A percentile compares a stretch with the other conserved stretches of the same genome.
Conservation (phyloP, 1,140 invertebrate genomes). For the Drosophila busckii region DNA sequence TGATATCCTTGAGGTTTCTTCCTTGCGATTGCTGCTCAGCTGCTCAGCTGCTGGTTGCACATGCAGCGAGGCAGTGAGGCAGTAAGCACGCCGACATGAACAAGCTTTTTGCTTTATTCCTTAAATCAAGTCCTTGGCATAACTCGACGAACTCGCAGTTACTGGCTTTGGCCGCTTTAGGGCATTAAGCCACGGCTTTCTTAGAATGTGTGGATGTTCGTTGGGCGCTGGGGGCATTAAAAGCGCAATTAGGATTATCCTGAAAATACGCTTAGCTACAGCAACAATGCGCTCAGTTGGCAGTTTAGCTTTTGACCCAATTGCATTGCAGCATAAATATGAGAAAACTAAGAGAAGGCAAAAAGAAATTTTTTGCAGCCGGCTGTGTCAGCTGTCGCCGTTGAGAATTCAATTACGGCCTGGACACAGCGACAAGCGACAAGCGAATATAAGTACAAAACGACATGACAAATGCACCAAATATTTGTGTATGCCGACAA, state of each 20-base stretch:
- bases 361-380: neutral
- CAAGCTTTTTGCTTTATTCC: conserved; percentile 37
- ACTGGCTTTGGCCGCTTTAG: neutral
- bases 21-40: no score
- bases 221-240: neutral
- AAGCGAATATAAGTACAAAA: conserved; percentile 12
- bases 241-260: conserved; percentile 61
- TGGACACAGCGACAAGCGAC: conserved; percentile 7
- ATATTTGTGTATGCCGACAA: conserved; percentile 38
- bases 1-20: conserved; percentile 20
- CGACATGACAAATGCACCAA: conserved; percentile 27
- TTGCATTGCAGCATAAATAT: conserved; percentile 29
- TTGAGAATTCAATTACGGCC: conserved; percentile 48
- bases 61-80: conserved; percentile 10
- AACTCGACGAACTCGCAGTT: conserved; percentile 50
- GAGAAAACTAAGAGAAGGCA: conserved; percentile 1
- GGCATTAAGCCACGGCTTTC: neutral
- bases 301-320: conserved; percentile 54
- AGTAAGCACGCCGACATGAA: conserved; percentile 14
- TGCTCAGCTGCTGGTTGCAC: no score
- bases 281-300: conserved; percentile 19
- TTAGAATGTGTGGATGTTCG: neutral
- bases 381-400: conserved; percentile 33
- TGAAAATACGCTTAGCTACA: conserved; percentile 38
- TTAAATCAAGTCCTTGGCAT: conserved; percentile 47